These are phyloP conservation scores for Onychorhynchus coronatus DNA, from an alignment of 2,113 vertebrate genomes.

Conservation along the genomic window DNA sequence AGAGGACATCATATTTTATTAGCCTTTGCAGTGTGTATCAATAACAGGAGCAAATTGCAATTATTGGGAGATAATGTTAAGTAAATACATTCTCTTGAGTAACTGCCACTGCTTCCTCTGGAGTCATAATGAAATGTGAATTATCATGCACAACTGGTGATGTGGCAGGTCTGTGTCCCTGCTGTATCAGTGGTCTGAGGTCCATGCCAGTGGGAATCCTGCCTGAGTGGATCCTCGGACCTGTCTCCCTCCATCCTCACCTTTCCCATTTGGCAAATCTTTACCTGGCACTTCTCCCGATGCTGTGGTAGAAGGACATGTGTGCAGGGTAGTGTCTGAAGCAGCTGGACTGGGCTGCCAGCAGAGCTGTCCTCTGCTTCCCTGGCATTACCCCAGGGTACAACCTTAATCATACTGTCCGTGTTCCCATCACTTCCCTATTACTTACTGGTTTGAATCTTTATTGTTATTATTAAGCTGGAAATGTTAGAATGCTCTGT, in stretches of 20 bases:
- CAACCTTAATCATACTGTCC: not conserved
- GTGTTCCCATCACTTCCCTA: not conserved
- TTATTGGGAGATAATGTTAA: not conserved
- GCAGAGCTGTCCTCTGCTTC: not conserved
- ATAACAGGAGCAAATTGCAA: not conserved
- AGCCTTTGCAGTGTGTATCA: not conserved
- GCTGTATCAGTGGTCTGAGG: not conserved
- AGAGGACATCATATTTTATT: not conserved
- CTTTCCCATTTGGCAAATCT: not conserved
- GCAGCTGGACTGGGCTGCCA: not conserved
- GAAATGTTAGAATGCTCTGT: not conserved
- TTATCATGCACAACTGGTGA: not conserved
- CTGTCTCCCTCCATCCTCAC: not conserved
- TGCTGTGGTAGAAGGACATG: not conserved
- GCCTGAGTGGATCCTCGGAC: rapidly evolving
- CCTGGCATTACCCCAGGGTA: not conserved
- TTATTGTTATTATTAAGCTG: conserved; percentile 9
- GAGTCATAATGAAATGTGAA: not conserved
- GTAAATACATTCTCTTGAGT: not conserved
- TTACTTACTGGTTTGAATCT: conserved; percentile 1
- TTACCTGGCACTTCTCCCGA: not conserved
- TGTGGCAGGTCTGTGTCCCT: not conserved
- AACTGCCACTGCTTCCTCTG: not conserved
- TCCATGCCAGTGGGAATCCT: not conserved
- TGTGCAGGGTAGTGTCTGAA: not conserved